These are phyloP conservation scores for Arrhamphus sclerolepis DNA, from an alignment of 2,797 vertebrate genomes.

Conservation along the genomic window DNA sequence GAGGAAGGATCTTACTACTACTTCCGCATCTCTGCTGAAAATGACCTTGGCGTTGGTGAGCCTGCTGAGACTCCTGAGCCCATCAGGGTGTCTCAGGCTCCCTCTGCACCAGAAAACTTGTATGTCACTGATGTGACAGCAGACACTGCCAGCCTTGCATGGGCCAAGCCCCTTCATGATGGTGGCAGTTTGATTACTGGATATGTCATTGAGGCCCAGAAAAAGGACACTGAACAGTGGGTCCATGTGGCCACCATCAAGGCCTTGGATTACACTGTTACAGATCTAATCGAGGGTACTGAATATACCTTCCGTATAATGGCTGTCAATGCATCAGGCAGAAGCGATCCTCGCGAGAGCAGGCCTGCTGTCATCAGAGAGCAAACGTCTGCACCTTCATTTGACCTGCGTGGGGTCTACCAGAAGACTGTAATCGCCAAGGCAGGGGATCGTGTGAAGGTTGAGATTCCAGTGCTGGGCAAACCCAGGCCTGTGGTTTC, in stretches of 20 bases:
- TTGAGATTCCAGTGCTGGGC: conserved; percentile 96
- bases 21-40: conserved; percentile 96
- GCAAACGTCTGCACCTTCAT: conserved; percentile 89
- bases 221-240: conserved; percentile 94
- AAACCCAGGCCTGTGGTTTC: conserved; percentile 93
- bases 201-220: conserved; percentile 97
- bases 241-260: conserved; percentile 91
- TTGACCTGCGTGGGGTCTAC: conserved; percentile 93
- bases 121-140: conserved; percentile 93
- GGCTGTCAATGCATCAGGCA: conserved; percentile 96
- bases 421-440: conserved; percentile 92
- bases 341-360: conserved; percentile 96
- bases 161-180: conserved; percentile 94
- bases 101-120: conserved; percentile 92
- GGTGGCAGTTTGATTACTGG: conserved; percentile 97
- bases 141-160: conserved; percentile 92
- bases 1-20: conserved; percentile 95
- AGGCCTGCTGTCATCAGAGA: conserved; percentile 92
- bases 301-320: conserved; percentile 98
- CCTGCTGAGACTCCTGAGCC: conserved; percentile 93
- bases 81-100: conserved; percentile 93
- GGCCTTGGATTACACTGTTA: conserved; percentile 88
- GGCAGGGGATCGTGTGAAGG: conserved; percentile 96
- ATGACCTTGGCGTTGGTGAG: conserved; percentile 94
- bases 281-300: conserved; percentile 91